Evolutionary conservation across 2,888 invertebrate species (phyloP), one percentile per base, ranked within the genome.

Genomic region (Prosapia bicincta): DNA sequence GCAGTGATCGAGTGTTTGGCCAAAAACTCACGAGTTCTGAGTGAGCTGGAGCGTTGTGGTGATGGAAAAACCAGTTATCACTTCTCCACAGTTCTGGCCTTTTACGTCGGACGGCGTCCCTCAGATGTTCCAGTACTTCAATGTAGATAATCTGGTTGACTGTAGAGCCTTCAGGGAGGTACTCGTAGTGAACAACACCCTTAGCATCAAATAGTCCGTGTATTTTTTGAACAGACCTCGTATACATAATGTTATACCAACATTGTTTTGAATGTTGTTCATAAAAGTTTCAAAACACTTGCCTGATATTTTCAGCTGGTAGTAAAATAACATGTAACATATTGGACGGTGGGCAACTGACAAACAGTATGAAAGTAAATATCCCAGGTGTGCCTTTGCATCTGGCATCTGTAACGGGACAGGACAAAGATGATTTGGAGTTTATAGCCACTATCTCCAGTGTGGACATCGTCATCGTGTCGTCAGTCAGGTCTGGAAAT

Each of bases 271-370:
- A 38, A 38, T 38, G 15, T 38, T 38, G 9, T 65, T 20, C n/a
- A 65, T 65, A 65, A 65, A 65, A 7, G 6, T 20, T 9, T 65
- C 23, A 20, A 65, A 65, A 65, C n/a, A 65, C n/a, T n/a, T n/a
- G n/a, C n/a, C n/a, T n/a, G n/a, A n/a, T n/a, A 6, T 15, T 69
- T 69, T 28, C n/a, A 72, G 88, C 86, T 10, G 85, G 86, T 71
- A 86, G 87, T 79, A 86, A 86, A 0, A 79, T 88, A 10, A 86
- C 86, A 79, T 90, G 90, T 81, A 84, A 83, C 28, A 85, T 90
- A 23, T 84, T 85, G 66, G 83, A 84, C 79, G 89, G 89, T 1
- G 90, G 90, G 1, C 85, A 83, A 3, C 83, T 91, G 66, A 84
- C 86, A 9, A 83, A 87, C 43, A 86, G 87, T 81, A 88, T 88